Evolutionary conservation across 2,797 vertebrate genomes (phyloP).

Genomic region (Coilia nasus): DNA sequence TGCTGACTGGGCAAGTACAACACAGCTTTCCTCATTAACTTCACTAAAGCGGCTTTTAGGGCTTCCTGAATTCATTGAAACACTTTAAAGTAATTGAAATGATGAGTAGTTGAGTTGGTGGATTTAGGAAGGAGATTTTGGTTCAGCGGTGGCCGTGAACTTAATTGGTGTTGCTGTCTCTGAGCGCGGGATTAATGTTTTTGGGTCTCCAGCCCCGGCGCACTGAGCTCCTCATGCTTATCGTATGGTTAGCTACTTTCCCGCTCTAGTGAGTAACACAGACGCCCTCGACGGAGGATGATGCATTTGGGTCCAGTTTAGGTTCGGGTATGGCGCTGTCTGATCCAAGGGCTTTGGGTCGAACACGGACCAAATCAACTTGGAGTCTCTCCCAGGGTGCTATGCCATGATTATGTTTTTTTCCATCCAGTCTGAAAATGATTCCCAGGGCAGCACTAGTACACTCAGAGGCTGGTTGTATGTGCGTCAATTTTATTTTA

Average conservation of each 20-base stretch:
- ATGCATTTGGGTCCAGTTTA: too few relatives aligned
- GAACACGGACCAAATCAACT: not conserved
- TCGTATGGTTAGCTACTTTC: not conserved
- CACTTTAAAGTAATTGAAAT: constrained; percentile 6
- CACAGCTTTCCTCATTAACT: not conserved
- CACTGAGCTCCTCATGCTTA: not conserved
- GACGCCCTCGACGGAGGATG: too few relatives aligned
- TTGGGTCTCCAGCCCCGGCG: not conserved
- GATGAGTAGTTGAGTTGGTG: not conserved
- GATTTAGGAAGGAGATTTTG: not conserved
- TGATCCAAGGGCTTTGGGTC: not conserved
- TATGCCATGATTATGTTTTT: not conserved
- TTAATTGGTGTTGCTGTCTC: not conserved
- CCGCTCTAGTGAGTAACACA: too few relatives aligned
- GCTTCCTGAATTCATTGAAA: not conserved
- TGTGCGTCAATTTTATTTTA: not conserved
- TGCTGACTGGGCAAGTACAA: not conserved
- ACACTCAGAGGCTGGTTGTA: not conserved
- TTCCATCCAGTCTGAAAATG: not conserved
- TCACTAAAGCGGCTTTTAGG: constrained; percentile 16
- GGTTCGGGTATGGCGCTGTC: too few relatives aligned
- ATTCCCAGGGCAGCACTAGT: not conserved
- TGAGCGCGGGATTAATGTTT: not conserved
- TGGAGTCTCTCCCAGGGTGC: not conserved
- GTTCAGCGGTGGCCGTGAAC: not conserved